A percentile compares a stretch with the other conserved stretches of the same genome.
These are phyloP conservation scores for Ephialtes manifestator DNA, from an alignment of 2,888 invertebrate species.

Conservation along the genomic window DNA sequence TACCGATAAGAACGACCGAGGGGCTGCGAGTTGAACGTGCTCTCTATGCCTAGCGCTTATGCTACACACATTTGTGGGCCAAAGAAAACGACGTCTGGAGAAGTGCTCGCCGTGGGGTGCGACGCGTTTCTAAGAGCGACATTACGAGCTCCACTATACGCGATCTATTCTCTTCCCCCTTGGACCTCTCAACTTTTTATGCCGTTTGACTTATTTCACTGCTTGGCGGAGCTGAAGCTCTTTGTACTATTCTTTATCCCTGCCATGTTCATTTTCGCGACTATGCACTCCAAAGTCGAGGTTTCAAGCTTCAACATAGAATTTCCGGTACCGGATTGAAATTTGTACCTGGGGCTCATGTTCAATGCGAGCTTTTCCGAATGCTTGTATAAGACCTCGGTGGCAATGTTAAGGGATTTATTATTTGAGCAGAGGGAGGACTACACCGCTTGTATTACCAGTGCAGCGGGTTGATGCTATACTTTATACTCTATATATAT, in stretches of 20 bases:
- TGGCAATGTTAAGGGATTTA: slow-evolving; percentile 10
- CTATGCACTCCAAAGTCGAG: slow-evolving; percentile 22
- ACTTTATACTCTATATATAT: not conserved
- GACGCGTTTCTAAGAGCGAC: slow-evolving; percentile 52
- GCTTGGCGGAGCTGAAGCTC: slow-evolving; percentile 30
- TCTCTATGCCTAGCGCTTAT: slow-evolving; percentile 14
- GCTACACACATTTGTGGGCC: slow-evolving; percentile 27
- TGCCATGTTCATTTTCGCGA: slow-evolving; percentile 28
- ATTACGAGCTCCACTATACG: slow-evolving; percentile 42
- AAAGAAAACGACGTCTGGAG: slow-evolving; percentile 47
- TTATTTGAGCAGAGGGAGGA: slow-evolving; percentile 5
- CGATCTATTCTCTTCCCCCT: slow-evolving; percentile 46
- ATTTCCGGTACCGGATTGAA: slow-evolving; percentile 52
- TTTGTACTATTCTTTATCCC: slow-evolving; percentile 8
- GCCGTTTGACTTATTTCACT: slow-evolving; percentile 42
- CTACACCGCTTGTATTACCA: slow-evolving; percentile 18
- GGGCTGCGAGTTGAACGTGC: slow-evolving; percentile 46
- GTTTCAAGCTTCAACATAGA: slow-evolving; percentile 31
- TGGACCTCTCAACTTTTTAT: slow-evolving; percentile 15
- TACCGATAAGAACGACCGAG: slow-evolving; percentile 53
- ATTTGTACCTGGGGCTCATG: slow-evolving; percentile 42
- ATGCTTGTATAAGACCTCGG: slow-evolving; percentile 27
- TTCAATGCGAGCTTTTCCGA: slow-evolving; percentile 41
- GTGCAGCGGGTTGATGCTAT: not conserved
- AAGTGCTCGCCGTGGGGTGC: slow-evolving; percentile 32